These are phyloP conservation scores for Tachystola acroxantha DNA, from an alignment of 2,888 invertebrate species.

Conservation along the genomic window DNA sequence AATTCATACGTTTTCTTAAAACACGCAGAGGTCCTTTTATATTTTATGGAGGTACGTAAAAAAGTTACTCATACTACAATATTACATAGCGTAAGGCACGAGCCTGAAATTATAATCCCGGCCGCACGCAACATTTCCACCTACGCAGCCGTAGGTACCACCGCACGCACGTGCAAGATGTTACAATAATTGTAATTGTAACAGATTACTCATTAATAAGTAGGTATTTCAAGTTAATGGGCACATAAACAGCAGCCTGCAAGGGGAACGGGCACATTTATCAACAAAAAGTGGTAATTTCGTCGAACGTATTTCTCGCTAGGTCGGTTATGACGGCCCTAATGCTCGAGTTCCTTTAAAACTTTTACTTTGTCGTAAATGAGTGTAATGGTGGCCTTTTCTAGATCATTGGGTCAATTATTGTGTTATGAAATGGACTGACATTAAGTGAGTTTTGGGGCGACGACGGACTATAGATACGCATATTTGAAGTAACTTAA, in stretches of 20 bases:
- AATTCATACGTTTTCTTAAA: too few species aligned
- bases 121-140: conserved; percentile 5
- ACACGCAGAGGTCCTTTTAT: too few species aligned
- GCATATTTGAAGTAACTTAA: too few species aligned
- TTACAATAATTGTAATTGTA: conserved; percentile 58
- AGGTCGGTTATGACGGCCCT: conserved; percentile 49
- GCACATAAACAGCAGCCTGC: conserved; percentile 68
- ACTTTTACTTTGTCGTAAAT: conserved; percentile 36
- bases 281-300: conserved; percentile 73
- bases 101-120: neutral
- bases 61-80: too few species aligned
- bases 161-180: conserved; percentile 34
- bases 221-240: conserved; percentile 71
- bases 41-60: too few species aligned
- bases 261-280: conserved; percentile 52
- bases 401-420: neutral
- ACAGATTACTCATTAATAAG: conserved; percentile 71
- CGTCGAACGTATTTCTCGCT: conserved; percentile 54
- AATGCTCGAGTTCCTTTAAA: conserved; percentile 42
- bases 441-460: too few species aligned
- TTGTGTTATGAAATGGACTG: too few species aligned
- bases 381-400: conserved; percentile 5
- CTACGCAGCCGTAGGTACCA: neutral
- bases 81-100: too few species aligned
- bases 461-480: too few species aligned